phyloP scores from a whole-genome alignment of 2,888 invertebrate genomes.

The Agrotis segetum region DNA sequence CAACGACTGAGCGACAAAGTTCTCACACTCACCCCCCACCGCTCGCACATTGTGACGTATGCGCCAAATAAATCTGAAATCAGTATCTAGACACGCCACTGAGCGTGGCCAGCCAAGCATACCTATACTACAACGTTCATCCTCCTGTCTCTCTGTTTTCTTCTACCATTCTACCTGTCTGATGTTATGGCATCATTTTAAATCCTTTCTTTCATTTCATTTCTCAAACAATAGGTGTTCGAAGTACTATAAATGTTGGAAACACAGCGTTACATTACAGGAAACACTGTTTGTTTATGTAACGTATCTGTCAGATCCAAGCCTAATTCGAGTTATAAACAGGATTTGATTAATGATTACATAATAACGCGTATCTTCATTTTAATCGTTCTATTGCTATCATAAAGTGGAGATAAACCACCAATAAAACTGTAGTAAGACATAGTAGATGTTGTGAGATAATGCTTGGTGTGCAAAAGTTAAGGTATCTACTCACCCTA shows the following conservation, averaged over 20 bases:
- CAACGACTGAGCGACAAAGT: too few relatives aligned
- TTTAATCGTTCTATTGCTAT: slow-evolving; percentile 23
- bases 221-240: not conserved
- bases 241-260: not conserved
- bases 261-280: not conserved
- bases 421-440: not conserved
- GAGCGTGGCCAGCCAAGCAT: too few relatives aligned
- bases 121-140: too few relatives aligned
- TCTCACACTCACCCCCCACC: too few relatives aligned
- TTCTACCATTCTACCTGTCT: too few relatives aligned
- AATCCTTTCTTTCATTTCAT: too few relatives aligned
- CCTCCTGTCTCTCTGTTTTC: too few relatives aligned
- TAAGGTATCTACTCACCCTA: too few relatives aligned
- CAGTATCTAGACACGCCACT: too few relatives aligned
- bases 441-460: not conserved
- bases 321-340: slow-evolving; percentile 3
- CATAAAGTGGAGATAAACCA: not conserved
- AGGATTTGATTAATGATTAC: slow-evolving; percentile 21
- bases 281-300: not conserved
- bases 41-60: too few relatives aligned
- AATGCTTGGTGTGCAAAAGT: not conserved
- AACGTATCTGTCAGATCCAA: not conserved
- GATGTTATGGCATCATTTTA: too few relatives aligned
- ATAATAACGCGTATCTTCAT: slow-evolving; percentile 9
- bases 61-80: too few relatives aligned